Percentiles rank a stretch among this genome's conserved stretches.
These are phyloP conservation scores for Clepsis dumicolana DNA, from an alignment of 2,888 invertebrate genomes.

Conservation along the genomic window DNA sequence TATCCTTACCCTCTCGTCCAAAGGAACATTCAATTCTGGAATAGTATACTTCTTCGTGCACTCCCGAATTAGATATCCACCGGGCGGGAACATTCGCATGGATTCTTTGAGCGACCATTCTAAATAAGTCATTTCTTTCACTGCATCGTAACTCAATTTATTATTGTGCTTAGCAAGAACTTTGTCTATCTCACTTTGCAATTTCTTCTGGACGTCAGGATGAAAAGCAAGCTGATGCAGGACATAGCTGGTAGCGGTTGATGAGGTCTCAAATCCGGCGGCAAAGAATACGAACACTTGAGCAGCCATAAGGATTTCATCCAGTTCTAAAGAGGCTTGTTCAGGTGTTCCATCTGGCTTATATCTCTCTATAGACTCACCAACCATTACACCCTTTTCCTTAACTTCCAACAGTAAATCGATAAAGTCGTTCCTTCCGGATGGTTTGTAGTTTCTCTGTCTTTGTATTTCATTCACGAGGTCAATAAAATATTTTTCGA, in stretches of 20 bases:
- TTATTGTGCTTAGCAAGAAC: conserved; percentile 58
- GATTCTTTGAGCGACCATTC: conserved; percentile 66
- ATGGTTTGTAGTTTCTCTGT: conserved; percentile 62
- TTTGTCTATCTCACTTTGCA: conserved; percentile 61
- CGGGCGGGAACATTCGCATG: conserved; percentile 68
- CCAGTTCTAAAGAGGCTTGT: conserved; percentile 35
- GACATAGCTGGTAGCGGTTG: conserved; percentile 66
- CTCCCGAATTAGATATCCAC: conserved; percentile 62
- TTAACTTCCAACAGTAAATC: conserved; percentile 64
- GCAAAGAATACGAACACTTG: too few species aligned
- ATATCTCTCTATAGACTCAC: conserved; percentile 67
- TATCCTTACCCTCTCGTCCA: conserved; percentile 63
- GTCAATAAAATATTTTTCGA: too few species aligned
- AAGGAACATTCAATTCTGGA: conserved; percentile 57
- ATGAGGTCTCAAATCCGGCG: conserved; percentile 70
- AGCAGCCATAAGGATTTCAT: conserved; percentile 40
- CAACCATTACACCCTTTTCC: conserved; percentile 58
- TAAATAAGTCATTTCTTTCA: conserved; percentile 66
- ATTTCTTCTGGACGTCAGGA: conserved; percentile 59
- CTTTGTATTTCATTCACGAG: conserved; percentile 44
- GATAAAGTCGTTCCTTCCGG: conserved; percentile 65
- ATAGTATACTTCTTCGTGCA: conserved; percentile 61
- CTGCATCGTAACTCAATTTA: conserved; percentile 63
- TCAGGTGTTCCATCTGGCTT: conserved; percentile 57
- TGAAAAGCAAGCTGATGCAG: conserved; percentile 66